Evolutionary conservation across 2,113 vertebrate species (phyloP).

Genomic region (Pavo muticus): DNA sequence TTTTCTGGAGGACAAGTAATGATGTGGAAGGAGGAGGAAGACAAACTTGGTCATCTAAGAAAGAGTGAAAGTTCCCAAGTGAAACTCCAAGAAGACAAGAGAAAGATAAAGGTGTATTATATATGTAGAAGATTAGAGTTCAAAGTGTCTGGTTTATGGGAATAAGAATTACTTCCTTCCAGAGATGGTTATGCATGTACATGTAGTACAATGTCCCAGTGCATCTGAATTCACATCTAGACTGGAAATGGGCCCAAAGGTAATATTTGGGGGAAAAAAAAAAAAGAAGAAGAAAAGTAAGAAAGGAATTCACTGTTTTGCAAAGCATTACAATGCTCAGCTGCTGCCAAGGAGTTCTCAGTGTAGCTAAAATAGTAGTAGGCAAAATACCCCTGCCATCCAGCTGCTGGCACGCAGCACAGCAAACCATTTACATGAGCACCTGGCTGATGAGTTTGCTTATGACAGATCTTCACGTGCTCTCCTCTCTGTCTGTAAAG

Average conservation of each 20-base stretch:
- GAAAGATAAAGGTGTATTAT: not conserved
- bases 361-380: not conserved
- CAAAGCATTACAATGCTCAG: not conserved
- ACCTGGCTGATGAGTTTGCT: slow-evolving; percentile 53
- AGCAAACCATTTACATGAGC: slow-evolving; percentile 18
- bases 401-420: not conserved
- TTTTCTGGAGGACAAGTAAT: not conserved
- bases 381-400: slow-evolving; percentile 14
- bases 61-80: not conserved
- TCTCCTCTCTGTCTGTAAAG: slow-evolving; percentile 27
- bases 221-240: not conserved
- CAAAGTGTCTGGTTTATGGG: not conserved
- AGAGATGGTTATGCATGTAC: not conserved
- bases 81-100: not conserved
- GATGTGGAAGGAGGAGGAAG: not conserved
- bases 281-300: not conserved
- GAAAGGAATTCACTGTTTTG: not conserved
- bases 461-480: slow-evolving; percentile 17
- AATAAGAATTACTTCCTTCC: not conserved
- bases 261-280: not conserved
- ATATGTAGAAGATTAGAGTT: not conserved
- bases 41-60: not conserved
- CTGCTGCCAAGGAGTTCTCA: not conserved
- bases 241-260: rapidly evolving
- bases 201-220: not conserved